Percentiles rank a stretch among this genome's conserved stretches.
phyloP scores from a whole-genome alignment of 2,888 invertebrate genomes.

The Heliconius ethilla region DNA sequence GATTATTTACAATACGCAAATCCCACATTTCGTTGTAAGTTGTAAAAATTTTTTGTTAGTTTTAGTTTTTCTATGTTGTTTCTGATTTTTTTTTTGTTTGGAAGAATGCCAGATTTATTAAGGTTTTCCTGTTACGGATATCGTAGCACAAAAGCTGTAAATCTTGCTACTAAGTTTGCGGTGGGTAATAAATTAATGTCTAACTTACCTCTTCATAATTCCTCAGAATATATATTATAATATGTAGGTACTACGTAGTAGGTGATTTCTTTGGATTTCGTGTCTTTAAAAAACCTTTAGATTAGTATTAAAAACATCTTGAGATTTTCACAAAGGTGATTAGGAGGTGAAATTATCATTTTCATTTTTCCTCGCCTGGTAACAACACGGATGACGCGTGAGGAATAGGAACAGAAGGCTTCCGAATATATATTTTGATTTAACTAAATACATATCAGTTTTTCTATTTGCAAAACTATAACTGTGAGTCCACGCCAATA shows the following conservation, averaged over 20 bases:
- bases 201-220: conserved; percentile 2
- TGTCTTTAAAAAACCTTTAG: too few species aligned
- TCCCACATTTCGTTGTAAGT: conserved; percentile 1
- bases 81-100: conserved; percentile 1
- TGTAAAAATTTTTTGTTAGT: not conserved
- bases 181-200: conserved; percentile 23
- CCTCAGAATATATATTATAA: not conserved
- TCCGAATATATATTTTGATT: too few species aligned
- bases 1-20: conserved; percentile 5
- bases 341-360: too few species aligned
- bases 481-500: too few species aligned
- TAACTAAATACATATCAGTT: too few species aligned
- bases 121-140: conserved; percentile 27
- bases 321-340: too few species aligned
- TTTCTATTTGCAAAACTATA: too few species aligned
- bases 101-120: conserved; percentile 21
- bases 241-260: not conserved
- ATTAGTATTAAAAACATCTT: too few species aligned
- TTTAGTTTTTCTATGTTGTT: conserved; percentile 14
- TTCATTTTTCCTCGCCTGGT: too few species aligned
- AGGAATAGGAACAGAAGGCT: too few species aligned
- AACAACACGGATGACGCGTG: too few species aligned
- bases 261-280: not conserved
- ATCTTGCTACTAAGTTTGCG: conserved; percentile 25
- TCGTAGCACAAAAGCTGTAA: conserved; percentile 23